phyloP scores from a whole-genome alignment of 2,797 vertebrate species.

The Okamejei kenojei region DNA sequence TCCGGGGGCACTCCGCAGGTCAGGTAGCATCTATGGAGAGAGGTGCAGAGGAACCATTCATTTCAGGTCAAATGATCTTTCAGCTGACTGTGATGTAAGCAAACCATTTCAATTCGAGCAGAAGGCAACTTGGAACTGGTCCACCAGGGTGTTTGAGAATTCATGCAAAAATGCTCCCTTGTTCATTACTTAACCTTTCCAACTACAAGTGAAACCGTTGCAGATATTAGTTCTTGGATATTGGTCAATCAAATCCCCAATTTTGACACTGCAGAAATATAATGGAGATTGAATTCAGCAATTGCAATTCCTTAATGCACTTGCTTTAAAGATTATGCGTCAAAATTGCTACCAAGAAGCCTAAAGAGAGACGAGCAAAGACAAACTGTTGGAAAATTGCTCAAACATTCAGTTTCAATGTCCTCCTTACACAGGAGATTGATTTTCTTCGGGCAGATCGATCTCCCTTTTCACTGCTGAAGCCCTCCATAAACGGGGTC shows the following conservation, averaged over 20 bases:
- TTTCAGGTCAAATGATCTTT: no score
- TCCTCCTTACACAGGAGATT: not conserved
- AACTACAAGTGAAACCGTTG: not conserved
- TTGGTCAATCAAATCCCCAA: not conserved
- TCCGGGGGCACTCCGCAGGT: no score
- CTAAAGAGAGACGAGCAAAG: not conserved
- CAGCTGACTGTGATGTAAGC: not conserved
- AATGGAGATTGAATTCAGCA: not conserved
- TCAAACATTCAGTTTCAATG: not conserved
- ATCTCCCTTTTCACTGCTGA: not conserved
- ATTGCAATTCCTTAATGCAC: not conserved
- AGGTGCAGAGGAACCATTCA: no score
- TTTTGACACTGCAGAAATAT: not conserved
- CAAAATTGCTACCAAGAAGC: not conserved
- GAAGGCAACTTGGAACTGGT: not conserved
- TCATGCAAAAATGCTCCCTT: no score
- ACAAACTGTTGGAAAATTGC: not conserved
- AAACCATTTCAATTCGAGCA: not conserved
- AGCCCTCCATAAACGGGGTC: not conserved
- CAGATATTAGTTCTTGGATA: not conserved
- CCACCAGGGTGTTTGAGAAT: not conserved
- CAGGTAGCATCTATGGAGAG: no score
- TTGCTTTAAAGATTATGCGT: not conserved
- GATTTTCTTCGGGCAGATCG: not conserved
- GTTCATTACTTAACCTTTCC: not conserved